Conservation (phyloP, 2,113 vertebrate species). For the Amblyornis subalaris region DNA sequence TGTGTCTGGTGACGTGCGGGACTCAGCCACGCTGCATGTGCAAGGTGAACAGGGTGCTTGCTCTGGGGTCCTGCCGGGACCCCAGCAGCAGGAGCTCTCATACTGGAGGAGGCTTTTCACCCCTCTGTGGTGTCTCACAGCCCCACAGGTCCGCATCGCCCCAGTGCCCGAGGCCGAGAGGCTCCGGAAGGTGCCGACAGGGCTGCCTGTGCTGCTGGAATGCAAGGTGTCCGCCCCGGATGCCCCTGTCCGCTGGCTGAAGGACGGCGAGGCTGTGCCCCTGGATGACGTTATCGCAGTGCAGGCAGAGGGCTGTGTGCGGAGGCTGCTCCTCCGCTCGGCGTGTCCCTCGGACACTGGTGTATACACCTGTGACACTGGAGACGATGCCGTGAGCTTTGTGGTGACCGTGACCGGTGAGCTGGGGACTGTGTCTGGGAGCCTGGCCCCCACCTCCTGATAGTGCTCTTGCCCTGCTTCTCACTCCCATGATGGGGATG, state of each 20-base stretch:
- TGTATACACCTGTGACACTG: slow-evolving; percentile 85
- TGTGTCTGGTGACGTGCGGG: slow-evolving; percentile 77
- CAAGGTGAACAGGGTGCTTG: slow-evolving; percentile 72
- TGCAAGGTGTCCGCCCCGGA: slow-evolving; percentile 82
- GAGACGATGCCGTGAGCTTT: slow-evolving; percentile 77
- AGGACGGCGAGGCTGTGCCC: slow-evolving; percentile 79
- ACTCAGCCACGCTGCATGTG: slow-evolving; percentile 85
- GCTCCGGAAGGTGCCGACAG: background rate
- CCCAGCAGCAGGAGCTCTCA: background rate
- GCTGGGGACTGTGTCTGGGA: background rate
- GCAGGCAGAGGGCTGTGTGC: slow-evolving; percentile 78
- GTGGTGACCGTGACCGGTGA: slow-evolving; percentile 77
- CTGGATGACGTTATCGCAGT: slow-evolving; percentile 54
- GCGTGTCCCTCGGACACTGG: slow-evolving; percentile 79
- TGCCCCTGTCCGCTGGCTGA: slow-evolving; percentile 82
- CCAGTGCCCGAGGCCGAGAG: background rate
- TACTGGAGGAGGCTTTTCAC: background rate
- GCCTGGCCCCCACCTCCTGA: background rate
- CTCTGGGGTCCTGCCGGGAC: background rate
- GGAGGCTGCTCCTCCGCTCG: slow-evolving; percentile 81
- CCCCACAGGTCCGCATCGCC: background rate
- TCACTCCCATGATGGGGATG: background rate
- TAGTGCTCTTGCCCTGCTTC: background rate
- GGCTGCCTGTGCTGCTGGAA: slow-evolving; percentile 83
- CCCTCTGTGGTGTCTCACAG: accelerated